Evolutionary conservation across 2,888 invertebrate species (phyloP).

Genomic region (Hedychridium roseum): DNA sequence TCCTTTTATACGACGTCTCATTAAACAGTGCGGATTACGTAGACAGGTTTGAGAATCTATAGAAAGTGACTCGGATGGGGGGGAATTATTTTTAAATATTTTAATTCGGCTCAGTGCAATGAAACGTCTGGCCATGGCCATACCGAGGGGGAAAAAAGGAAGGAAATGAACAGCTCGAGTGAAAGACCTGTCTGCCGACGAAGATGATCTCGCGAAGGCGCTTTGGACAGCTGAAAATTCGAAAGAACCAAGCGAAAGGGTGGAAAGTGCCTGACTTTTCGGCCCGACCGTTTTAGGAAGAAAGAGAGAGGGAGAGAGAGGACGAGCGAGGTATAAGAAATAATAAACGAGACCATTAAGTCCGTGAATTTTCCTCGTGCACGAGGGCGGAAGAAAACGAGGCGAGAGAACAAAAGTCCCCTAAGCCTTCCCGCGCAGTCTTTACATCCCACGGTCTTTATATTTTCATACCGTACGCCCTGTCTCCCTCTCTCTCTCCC

Average conservation of each 20-base stretch:
- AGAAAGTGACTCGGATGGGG: no score
- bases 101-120: no score
- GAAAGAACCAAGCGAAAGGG: conserved; percentile 29
- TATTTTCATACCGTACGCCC: conserved; percentile 36
- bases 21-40: no score
- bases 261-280: conserved; percentile 40
- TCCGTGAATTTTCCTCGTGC: conserved; percentile 48
- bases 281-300: conserved; percentile 39
- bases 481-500: conserved; percentile 4
- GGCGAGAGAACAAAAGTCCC: conserved; percentile 40
- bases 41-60: no score
- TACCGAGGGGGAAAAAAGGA: no score
- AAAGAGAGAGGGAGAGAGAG: no score
- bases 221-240: conserved; percentile 27
- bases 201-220: no score
- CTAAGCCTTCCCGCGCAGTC: conserved; percentile 41
- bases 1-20: no score
- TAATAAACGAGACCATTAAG: conserved; percentile 62
- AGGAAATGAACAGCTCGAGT: no score
- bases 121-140: no score
- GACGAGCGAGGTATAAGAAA: conserved; percentile 52
- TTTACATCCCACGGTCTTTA: conserved; percentile 42
- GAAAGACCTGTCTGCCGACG: no score
- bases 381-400: conserved; percentile 40
- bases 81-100: no score